Conservation (phyloP, 92 coral and sea anemone genomes). For the Epizoanthus illoricatus region DNA sequence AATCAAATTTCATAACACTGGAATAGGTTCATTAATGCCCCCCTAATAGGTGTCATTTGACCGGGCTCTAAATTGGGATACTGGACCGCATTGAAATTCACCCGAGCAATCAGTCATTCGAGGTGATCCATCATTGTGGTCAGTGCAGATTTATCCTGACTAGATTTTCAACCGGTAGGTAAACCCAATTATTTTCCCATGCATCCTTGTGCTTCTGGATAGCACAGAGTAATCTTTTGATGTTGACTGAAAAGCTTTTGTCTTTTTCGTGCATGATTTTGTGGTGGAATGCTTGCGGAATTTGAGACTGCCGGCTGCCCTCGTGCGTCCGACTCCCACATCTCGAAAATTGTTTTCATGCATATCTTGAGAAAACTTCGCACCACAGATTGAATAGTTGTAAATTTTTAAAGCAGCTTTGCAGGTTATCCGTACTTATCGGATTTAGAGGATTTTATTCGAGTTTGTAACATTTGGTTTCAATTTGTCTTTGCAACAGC, state of each 20-base stretch:
- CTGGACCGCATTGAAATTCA: constrained; percentile 26
- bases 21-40: constrained; percentile 6
- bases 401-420: not conserved
- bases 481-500: constrained; percentile 18
- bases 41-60: constrained; percentile 6
- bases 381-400: not conserved
- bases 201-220: not conserved
- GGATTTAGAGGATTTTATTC: not conserved
- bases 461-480: constrained; percentile 4
- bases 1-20: constrained; percentile 6
- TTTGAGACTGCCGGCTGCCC: not conserved
- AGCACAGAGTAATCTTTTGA: not conserved
- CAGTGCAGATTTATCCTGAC: too few relatives aligned
- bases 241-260: not conserved
- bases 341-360: not conserved
- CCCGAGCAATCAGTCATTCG: constrained; percentile 21
- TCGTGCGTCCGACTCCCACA: not conserved
- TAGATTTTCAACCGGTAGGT: not conserved
- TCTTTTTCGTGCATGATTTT: not conserved
- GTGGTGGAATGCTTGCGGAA: not conserved
- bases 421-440: not conserved
- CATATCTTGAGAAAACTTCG: not conserved
- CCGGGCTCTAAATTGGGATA: not conserved
- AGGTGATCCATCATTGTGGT: constrained; percentile 38
- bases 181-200: constrained; percentile 9